Conservation (phyloP, 2,113 vertebrate genomes). For the Mormyrus iriodes region DNA sequence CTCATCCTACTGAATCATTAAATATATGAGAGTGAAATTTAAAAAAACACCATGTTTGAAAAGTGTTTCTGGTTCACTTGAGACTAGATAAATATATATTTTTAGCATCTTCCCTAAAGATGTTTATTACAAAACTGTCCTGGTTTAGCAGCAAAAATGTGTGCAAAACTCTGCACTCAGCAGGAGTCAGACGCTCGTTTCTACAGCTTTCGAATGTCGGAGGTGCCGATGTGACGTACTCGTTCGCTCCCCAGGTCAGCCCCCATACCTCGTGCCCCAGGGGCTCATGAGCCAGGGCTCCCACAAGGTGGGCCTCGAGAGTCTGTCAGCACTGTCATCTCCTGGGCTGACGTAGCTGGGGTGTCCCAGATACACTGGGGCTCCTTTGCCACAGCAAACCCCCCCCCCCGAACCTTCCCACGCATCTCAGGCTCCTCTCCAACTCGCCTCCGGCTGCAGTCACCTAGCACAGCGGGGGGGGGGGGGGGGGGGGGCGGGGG, state of each 20-base stretch:
- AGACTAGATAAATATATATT: conserved; percentile 21
- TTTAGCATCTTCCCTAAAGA: conserved; percentile 39
- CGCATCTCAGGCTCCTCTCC: conserved; percentile 56
- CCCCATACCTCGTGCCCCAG: background rate
- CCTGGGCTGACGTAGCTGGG: conserved; percentile 48
- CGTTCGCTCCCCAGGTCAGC: background rate
- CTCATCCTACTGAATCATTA: background rate
- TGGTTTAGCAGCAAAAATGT: conserved; percentile 24
- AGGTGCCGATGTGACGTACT: conserved; percentile 2
- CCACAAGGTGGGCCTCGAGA: conserved; percentile 21
- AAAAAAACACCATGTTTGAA: background rate
- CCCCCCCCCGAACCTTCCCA: conserved; percentile 43
- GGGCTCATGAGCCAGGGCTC: conserved; percentile 34
- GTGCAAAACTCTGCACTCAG: conserved; percentile 49
- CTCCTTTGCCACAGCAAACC: conserved; percentile 32
- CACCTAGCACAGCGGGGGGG: conserved; percentile 51
- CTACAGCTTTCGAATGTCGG: conserved; percentile 41
- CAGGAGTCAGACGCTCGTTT: conserved; percentile 52
- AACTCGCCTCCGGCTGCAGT: conserved; percentile 53
- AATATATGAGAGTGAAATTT: background rate
- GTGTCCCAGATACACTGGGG: conserved; percentile 52
- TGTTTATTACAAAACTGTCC: conserved; percentile 53
- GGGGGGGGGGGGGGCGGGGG: conserved; percentile 58
- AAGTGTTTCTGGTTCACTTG: background rate
- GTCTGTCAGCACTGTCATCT: conserved; percentile 33